phyloP scores from a whole-genome alignment of 1,140 invertebrate species.

The Magallana ariakensis region DNA sequence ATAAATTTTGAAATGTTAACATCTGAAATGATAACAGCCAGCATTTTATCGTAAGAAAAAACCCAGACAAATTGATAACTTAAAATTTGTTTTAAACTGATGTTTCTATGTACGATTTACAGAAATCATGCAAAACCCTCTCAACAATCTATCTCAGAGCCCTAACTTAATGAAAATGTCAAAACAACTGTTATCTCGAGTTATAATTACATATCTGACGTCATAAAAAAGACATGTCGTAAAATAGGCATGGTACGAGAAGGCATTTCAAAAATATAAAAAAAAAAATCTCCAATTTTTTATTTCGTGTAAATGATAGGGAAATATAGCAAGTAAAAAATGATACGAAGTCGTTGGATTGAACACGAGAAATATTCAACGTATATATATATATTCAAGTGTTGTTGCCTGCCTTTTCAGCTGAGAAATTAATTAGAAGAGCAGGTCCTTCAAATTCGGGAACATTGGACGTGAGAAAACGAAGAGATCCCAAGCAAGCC shows the following conservation, averaged over 20 bases:
- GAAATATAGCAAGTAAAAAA: slow-evolving; percentile 2
- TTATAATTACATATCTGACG: background rate
- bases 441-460: background rate
- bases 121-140: too few species aligned
- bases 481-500: background rate
- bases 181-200: background rate
- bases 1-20: too few species aligned
- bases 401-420: background rate
- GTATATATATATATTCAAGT: background rate
- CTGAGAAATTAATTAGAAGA: slow-evolving; percentile 16
- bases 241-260: background rate
- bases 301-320: slow-evolving; percentile 38
- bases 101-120: too few species aligned
- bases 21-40: too few species aligned
- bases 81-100: too few species aligned
- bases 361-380: slow-evolving; percentile 19
- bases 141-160: background rate
- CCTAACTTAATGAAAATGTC: slow-evolving; percentile 10
- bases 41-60: too few species aligned
- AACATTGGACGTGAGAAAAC: background rate
- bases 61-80: too few species aligned
- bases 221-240: background rate
- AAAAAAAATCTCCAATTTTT: background rate
- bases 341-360: background rate
- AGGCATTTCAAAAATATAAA: too few species aligned